Conservation (phyloP, 2,888 invertebrate species). For the Rhingia rostrata region DNA sequence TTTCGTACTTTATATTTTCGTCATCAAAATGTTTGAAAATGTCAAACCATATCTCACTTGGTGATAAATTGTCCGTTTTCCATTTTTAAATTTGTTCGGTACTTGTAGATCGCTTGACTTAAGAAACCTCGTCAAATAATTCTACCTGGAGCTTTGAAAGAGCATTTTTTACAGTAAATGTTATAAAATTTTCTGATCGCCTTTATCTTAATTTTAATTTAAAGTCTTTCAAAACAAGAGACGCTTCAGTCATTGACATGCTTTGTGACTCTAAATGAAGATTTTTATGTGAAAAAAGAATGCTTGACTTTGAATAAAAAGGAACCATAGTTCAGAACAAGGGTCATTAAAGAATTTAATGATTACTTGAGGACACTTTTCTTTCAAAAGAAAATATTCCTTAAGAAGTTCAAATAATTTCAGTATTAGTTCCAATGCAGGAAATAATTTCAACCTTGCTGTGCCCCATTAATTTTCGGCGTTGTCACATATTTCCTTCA, state of each 20-base stretch:
- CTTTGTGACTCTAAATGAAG: too few relatives aligned
- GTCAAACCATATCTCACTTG: slow-evolving; percentile 30
- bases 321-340: slow-evolving; percentile 24
- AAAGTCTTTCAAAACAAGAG: too few relatives aligned
- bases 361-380: slow-evolving; percentile 25
- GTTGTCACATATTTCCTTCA: slow-evolving; percentile 52
- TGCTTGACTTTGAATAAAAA: slow-evolving; percentile 35
- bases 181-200: too few relatives aligned
- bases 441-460: slow-evolving; percentile 16
- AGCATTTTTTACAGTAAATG: too few relatives aligned
- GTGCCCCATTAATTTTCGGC: too few relatives aligned
- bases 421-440: slow-evolving; percentile 29
- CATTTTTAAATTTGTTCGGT: slow-evolving; percentile 41
- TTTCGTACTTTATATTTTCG: slow-evolving; percentile 24
- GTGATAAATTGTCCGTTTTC: slow-evolving; percentile 12
- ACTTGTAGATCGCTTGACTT: slow-evolving; percentile 37
- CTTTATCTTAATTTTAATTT: too few relatives aligned
- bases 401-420: slow-evolving; percentile 30
- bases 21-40: slow-evolving; percentile 37
- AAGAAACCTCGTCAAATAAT: too few relatives aligned
- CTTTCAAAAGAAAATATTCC: slow-evolving; percentile 22
- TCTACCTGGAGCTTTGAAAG: too few relatives aligned
- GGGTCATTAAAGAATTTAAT: slow-evolving; percentile 23
- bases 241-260: too few relatives aligned
- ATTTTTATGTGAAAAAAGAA: slow-evolving; percentile 26